Percentiles rank a stretch among this genome's conserved stretches.
Evolutionary conservation across 2,797 vertebrate species (phyloP).

Genomic region (Tokudaia muenninki): DNA sequence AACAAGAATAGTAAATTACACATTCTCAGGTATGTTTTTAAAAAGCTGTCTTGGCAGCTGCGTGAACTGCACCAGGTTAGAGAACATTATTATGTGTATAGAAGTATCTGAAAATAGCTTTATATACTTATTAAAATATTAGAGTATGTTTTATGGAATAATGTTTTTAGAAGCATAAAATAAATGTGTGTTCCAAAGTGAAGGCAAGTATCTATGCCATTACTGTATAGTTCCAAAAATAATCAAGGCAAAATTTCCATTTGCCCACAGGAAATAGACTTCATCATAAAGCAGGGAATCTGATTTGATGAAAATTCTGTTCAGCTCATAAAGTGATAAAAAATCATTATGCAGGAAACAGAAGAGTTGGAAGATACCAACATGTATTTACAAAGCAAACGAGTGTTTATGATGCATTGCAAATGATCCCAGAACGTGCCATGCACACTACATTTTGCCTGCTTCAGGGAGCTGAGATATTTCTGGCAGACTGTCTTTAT

Average conservation of each 20-base stretch:
- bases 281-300: slow-evolving; percentile 30
- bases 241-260: slow-evolving; percentile 27
- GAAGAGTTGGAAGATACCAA: slow-evolving; percentile 43
- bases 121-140: slow-evolving; percentile 40
- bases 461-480: slow-evolving; percentile 63
- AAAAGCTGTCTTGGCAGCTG: slow-evolving; percentile 46
- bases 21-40: slow-evolving; percentile 36
- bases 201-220: not conserved
- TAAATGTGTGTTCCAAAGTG: not conserved
- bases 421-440: slow-evolving; percentile 24
- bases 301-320: slow-evolving; percentile 62
- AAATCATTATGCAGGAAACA: slow-evolving; percentile 59
- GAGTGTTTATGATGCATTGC: not conserved
- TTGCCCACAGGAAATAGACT: not conserved
- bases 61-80: slow-evolving; percentile 37
- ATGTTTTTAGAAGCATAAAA: not conserved
- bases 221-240: slow-evolving; percentile 49
- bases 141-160: not conserved
- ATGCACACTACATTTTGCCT: slow-evolving; percentile 57
- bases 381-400: slow-evolving; percentile 64
- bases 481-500: slow-evolving; percentile 70
- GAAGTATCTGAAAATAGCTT: slow-evolving; percentile 63
- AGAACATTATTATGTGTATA: slow-evolving; percentile 48
- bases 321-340: slow-evolving; percentile 65
- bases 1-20: not conserved